Conservation (phyloP, 2,113 vertebrate genomes). For the Ifrita kowaldi region DNA sequence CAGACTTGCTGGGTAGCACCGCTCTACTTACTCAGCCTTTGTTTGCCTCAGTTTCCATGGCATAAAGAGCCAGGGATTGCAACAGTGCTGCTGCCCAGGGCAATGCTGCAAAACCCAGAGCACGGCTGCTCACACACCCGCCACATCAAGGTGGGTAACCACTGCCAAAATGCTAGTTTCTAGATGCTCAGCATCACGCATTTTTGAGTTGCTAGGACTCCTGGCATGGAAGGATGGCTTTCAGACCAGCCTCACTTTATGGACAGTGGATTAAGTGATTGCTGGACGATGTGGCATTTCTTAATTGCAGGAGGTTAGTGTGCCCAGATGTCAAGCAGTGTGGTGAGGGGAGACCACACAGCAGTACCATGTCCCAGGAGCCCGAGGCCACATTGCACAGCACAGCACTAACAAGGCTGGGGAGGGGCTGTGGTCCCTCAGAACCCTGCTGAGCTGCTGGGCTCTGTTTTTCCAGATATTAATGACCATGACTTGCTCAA, state of each 20-base stretch:
- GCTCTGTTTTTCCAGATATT: not conserved
- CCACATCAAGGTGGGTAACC: not conserved
- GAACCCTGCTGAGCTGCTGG: not conserved
- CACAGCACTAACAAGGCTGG: not conserved
- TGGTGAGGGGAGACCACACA: not conserved
- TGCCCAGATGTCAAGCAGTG: rapidly evolving
- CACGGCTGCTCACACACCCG: not conserved
- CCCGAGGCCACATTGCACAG: rapidly evolving
- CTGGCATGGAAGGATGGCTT: not conserved
- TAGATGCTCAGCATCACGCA: not conserved
- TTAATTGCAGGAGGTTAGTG: not conserved
- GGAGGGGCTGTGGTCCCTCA: not conserved
- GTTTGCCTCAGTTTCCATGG: slow-evolving; percentile 44
- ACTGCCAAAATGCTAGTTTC: not conserved
- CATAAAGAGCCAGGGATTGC: not conserved
- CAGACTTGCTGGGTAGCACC: slow-evolving; percentile 23
- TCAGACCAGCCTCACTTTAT: not conserved
- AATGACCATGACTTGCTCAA: not conserved
- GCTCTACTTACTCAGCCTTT: slow-evolving; percentile 25
- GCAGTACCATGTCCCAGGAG: not conserved
- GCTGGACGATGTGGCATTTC: not conserved
- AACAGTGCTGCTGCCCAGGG: not conserved
- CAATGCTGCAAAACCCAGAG: not conserved
- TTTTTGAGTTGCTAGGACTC: not conserved
- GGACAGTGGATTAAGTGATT: not conserved